Evolutionary conservation across 92 coral and sea anemone genomes (phyloP).

Genomic region (Epizoanthus scotinus): DNA sequence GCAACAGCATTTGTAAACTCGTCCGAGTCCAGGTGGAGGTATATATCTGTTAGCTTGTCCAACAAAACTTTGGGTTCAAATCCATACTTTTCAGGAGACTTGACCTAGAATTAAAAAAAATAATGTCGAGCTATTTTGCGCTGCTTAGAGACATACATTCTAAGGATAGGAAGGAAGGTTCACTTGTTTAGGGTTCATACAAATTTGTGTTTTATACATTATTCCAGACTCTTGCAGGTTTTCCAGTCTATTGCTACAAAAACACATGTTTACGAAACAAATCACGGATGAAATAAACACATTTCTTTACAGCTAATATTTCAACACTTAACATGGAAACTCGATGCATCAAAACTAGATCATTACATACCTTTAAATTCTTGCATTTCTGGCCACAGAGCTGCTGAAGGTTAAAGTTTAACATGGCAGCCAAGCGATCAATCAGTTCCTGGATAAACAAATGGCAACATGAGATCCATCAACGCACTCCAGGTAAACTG

Average conservation of each 20-base stretch:
- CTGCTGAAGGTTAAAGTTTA: constrained; percentile 89
- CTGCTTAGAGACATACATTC: not conserved
- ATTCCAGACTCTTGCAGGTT: too few species aligned
- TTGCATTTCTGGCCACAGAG: constrained; percentile 97
- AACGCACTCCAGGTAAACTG: not conserved
- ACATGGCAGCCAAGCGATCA: constrained; percentile 95
- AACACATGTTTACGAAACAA: too few species aligned
- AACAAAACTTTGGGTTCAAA: constrained; percentile 92
- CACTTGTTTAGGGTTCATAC: too few species aligned
- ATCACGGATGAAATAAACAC: too few species aligned
- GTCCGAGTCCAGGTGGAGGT: constrained; percentile 85
- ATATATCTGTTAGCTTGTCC: constrained; percentile 87
- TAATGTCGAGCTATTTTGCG: too few species aligned
- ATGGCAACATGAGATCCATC: not conserved
- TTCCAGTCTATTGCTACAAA: too few species aligned
- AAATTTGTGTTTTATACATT: too few species aligned
- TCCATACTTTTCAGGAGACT: constrained; percentile 95
- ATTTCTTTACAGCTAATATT: too few species aligned
- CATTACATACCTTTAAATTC: constrained; percentile 74
- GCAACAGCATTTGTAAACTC: constrained; percentile 93
- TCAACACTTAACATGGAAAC: too few species aligned
- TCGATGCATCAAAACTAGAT: too few species aligned
- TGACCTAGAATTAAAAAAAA: constrained; percentile 63
- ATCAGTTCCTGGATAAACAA: constrained; percentile 76
- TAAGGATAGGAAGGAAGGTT: not conserved